Evolutionary conservation across 35 echinoderm and acorn worm species (phyloP).

Genomic region (Ptychodera flava): DNA sequence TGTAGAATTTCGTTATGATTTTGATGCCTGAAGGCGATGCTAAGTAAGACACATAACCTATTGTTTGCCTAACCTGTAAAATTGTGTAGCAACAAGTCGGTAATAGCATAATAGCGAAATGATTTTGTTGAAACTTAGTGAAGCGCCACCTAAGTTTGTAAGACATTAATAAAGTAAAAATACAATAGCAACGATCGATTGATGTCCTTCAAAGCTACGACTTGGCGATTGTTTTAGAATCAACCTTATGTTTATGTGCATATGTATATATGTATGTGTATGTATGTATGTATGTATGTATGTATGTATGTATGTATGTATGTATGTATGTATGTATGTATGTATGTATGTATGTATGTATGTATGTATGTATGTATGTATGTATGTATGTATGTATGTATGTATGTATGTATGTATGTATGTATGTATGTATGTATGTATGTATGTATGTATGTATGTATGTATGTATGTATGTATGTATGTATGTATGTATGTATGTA

Average conservation of each 20-base stretch:
- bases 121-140: not conserved
- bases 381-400: not conserved
- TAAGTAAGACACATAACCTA: too few species aligned
- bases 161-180: too few species aligned
- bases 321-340: constrained; percentile 2
- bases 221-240: not conserved
- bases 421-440: not conserved
- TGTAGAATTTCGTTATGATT: too few species aligned
- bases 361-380: not conserved
- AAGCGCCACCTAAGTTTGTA: too few species aligned
- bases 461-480: not conserved
- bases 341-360: not conserved
- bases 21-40: too few species aligned
- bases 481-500: not conserved
- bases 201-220: not conserved
- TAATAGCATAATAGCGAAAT: too few species aligned
- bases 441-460: not conserved
- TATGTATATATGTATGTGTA: not conserved
- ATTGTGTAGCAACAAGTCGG: too few species aligned
- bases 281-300: not conserved
- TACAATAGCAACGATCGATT: too few species aligned
- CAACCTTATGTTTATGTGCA: not conserved
- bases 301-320: not conserved
- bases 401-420: not conserved
- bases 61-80: too few species aligned